These are phyloP conservation scores for Melieria crassipennis DNA, from an alignment of 2,888 invertebrate genomes.

Conservation along the genomic window DNA sequence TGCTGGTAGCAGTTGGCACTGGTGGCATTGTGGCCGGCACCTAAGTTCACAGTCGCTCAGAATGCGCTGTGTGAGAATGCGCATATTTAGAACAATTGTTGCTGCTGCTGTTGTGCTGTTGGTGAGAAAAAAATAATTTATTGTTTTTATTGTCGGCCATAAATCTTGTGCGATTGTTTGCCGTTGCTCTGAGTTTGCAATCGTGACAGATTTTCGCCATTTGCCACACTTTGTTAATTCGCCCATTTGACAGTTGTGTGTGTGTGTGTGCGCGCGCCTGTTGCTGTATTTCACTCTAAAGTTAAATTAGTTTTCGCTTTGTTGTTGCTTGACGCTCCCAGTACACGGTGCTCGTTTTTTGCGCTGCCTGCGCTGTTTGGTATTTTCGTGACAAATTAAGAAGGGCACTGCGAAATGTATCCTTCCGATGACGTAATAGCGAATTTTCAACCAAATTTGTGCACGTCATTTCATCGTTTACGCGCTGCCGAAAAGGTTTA, in stretches of 20 bases:
- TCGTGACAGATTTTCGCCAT: constrained; percentile 34
- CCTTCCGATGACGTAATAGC: no score
- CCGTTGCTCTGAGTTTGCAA: constrained; percentile 26
- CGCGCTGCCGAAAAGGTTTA: no score
- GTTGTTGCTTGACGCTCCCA: not conserved
- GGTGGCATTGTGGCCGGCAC: not conserved
- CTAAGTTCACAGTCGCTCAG: no score
- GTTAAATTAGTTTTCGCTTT: not conserved
- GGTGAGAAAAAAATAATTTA: constrained; percentile 30
- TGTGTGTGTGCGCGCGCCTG: constrained; percentile 3
- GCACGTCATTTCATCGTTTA: no score
- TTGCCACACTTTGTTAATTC: constrained; percentile 29
- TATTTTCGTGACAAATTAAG: no score
- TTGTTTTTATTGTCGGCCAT: constrained; percentile 29
- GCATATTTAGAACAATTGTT: constrained; percentile 24
- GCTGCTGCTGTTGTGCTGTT: constrained; percentile 10
- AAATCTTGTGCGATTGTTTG: constrained; percentile 28
- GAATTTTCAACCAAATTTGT: no score
- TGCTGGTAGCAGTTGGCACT: not conserved
- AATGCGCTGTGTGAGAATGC: not conserved
- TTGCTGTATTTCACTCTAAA: not conserved
- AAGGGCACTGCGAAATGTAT: no score
- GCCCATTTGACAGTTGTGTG: constrained; percentile 1
- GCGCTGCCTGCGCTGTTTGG: no score
- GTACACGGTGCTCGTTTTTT: no score